These are phyloP conservation scores for Oryzias melastigma DNA, from an alignment of 2,113 vertebrate genomes.

Conservation along the genomic window DNA sequence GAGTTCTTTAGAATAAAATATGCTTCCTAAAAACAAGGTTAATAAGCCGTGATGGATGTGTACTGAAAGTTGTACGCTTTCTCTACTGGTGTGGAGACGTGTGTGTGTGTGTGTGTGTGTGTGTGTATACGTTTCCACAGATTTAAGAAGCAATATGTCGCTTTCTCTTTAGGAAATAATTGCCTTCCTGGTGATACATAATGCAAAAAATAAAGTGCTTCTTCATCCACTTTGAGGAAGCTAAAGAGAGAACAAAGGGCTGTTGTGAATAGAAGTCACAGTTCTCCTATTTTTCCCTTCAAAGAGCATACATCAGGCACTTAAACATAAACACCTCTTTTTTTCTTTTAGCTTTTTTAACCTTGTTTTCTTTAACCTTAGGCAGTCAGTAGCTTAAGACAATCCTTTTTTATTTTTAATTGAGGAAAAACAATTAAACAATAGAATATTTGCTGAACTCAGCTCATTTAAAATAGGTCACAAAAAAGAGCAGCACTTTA, in stretches of 20 bases:
- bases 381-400: neutral
- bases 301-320: conserved; percentile 21
- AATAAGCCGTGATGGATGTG: neutral
- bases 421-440: too few species aligned
- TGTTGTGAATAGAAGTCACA: conserved; percentile 2
- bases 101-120: neutral
- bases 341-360: neutral
- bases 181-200: conserved; percentile 10
- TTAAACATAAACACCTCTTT: neutral
- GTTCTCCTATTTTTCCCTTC: conserved; percentile 39
- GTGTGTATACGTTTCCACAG: conserved; percentile 4
- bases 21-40: neutral
- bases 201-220: conserved; percentile 28
- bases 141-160: conserved; percentile 7
- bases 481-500: too few species aligned
- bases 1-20: neutral
- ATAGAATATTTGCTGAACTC: too few species aligned
- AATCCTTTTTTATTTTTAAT: neutral
- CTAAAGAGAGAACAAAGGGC: conserved; percentile 32
- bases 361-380: conserved; percentile 2
- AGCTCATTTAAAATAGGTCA: too few species aligned
- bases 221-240: conserved; percentile 21
- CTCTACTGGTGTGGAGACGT: neutral
- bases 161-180: conserved; percentile 17
- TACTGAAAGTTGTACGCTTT: conserved; percentile 1